A percentile compares a stretch with the other conserved stretches of the same genome.
Evolutionary conservation across 2,888 invertebrate genomes (phyloP).

Genomic region (Erpobdella octoculata): DNA sequence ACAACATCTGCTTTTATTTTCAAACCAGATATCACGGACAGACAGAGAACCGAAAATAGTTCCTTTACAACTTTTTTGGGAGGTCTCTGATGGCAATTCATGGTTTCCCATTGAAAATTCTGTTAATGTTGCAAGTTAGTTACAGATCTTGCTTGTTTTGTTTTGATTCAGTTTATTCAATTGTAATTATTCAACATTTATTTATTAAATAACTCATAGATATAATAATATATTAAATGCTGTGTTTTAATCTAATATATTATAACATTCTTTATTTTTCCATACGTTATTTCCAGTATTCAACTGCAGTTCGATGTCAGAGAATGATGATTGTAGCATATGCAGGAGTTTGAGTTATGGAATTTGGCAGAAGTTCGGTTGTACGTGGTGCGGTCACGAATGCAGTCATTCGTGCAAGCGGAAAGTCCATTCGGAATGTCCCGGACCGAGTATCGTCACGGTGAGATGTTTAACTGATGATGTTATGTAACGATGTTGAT

Average conservation of each 20-base stretch:
- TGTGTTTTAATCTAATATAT: too few relatives aligned
- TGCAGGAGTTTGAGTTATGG: slow-evolving; percentile 68
- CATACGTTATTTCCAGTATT: slow-evolving; percentile 5
- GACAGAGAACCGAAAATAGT: background rate
- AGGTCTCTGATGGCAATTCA: background rate
- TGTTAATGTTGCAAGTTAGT: background rate
- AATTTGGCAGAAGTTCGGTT: slow-evolving; percentile 66
- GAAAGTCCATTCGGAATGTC: slow-evolving; percentile 39
- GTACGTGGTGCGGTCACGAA: slow-evolving; percentile 84
- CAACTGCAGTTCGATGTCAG: slow-evolving; percentile 19
- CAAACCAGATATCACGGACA: background rate
- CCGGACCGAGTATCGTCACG: slow-evolving; percentile 71
- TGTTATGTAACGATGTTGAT: too few relatives aligned
- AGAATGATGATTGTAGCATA: slow-evolving; percentile 73
- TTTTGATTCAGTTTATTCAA: background rate
- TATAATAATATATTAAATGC: too few relatives aligned
- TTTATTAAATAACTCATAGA: background rate
- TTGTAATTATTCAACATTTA: background rate
- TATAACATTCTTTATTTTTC: background rate
- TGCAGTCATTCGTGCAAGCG: slow-evolving; percentile 45
- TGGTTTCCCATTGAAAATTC: background rate
- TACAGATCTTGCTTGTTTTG: background rate
- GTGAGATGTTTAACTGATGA: slow-evolving; percentile 64
- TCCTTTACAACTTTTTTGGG: background rate
- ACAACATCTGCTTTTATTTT: too few relatives aligned